A percentile compares a stretch with the other conserved stretches of the same genome.
Conservation (phyloP, 1,140 invertebrate species). For the Solen grandis region DNA sequence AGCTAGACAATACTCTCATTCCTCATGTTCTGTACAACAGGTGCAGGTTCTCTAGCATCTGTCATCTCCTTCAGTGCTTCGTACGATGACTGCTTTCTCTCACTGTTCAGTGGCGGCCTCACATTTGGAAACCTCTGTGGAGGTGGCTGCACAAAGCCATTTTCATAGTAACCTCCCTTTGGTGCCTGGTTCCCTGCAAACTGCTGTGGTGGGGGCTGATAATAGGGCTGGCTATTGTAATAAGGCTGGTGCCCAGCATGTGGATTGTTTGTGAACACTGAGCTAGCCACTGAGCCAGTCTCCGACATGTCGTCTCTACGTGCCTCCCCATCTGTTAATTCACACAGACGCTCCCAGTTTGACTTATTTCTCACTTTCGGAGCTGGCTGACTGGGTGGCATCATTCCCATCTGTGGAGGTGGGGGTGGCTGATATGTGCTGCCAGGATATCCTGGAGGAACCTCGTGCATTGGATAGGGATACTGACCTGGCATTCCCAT, state of each 20-base stretch:
- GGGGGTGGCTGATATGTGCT: constrained; percentile 5
- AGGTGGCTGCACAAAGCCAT: too few relatives aligned
- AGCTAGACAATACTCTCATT: constrained; percentile 46
- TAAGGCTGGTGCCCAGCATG: constrained; percentile 19
- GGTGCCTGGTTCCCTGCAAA: too few relatives aligned
- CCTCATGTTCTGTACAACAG: constrained; percentile 9
- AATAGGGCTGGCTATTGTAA: neutral
- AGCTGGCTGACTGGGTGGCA: constrained; percentile 8
- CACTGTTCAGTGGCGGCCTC: neutral
- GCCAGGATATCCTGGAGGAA: constrained; percentile 1
- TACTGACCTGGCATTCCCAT: constrained; percentile 10
- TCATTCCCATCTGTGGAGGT: neutral
- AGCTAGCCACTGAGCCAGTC: constrained; percentile 62
- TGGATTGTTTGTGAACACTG: constrained; percentile 65
- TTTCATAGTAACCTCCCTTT: too few relatives aligned
- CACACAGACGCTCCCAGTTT: constrained; percentile 65
- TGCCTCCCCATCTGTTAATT: constrained; percentile 57
- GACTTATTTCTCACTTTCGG: constrained; percentile 58
- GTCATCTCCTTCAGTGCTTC: constrained; percentile 47
- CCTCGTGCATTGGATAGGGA: constrained; percentile 2
- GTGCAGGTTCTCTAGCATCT: constrained; percentile 22
- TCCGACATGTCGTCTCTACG: constrained; percentile 50
- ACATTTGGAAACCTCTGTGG: too few relatives aligned
- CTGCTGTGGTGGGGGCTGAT: neutral
- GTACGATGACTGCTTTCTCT: constrained; percentile 48